phyloP scores from a whole-genome alignment of 2,888 invertebrate genomes.

The Candidula unifasciata region DNA sequence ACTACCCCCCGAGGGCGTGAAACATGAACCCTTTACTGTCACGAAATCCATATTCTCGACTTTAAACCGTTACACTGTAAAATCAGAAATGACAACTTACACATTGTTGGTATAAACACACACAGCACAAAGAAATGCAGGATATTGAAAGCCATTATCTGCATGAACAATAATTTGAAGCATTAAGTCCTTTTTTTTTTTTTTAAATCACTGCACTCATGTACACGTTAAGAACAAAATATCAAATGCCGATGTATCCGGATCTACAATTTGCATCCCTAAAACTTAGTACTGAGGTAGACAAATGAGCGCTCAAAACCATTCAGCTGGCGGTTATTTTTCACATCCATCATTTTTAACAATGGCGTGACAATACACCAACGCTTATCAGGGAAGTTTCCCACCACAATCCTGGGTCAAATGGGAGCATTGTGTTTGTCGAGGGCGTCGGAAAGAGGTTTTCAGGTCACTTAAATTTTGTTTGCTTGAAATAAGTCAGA shows the following conservation, averaged over 20 bases:
- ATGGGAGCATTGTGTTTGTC: background rate
- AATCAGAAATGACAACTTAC: background rate
- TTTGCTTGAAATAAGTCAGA: background rate
- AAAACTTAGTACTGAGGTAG: background rate
- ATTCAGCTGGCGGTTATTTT: background rate
- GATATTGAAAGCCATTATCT: background rate
- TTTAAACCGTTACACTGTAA: background rate
- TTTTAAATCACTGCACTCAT: too few relatives aligned
- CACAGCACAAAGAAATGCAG: background rate
- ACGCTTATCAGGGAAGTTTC: slow-evolving; percentile 14
- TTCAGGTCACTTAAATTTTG: slow-evolving; percentile 15
- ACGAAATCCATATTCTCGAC: background rate
- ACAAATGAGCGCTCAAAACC: background rate
- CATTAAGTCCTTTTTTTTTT: too few relatives aligned
- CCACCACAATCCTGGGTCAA: slow-evolving; percentile 1
- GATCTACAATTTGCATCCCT: too few relatives aligned
- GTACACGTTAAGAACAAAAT: too few relatives aligned
- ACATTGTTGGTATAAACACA: background rate
- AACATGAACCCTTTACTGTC: too few relatives aligned
- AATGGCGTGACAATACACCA: slow-evolving; percentile 10
- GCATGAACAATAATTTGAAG: too few relatives aligned
- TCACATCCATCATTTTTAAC: background rate
- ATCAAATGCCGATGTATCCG: too few relatives aligned
- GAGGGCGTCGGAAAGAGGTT: background rate
- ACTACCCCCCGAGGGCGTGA: too few relatives aligned